Evolutionary conservation across 2,888 invertebrate genomes (phyloP).

Genomic region (Cerastis leucographa): DNA sequence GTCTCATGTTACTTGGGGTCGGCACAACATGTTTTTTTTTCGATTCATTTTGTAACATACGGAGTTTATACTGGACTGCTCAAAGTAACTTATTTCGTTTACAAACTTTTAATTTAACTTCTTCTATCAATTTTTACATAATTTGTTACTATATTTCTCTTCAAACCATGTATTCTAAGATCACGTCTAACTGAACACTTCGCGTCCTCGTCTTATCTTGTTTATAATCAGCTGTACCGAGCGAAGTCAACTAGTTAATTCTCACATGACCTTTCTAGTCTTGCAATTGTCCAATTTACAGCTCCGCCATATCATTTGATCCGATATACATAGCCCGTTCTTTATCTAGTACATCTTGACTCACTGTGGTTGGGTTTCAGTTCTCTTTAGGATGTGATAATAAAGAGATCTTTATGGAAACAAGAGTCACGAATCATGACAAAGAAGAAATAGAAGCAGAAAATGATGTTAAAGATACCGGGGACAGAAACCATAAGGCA

Average conservation of each 20-base stretch:
- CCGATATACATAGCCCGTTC: slow-evolving; percentile 4
- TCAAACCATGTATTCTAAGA: neutral
- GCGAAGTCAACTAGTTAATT: slow-evolving; percentile 57
- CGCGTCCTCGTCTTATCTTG: slow-evolving; percentile 23
- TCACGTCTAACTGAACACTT: neutral
- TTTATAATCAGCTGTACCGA: slow-evolving; percentile 21
- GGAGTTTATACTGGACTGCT: neutral
- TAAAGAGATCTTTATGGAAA: slow-evolving; percentile 8
- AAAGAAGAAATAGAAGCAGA: neutral
- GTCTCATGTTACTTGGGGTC: neutral
- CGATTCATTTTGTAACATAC: neutral
- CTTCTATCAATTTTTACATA: neutral
- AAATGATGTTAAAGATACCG: neutral
- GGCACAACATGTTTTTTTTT: neutral
- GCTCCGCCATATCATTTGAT: slow-evolving; percentile 32
- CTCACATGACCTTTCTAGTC: slow-evolving; percentile 51
- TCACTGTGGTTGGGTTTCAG: slow-evolving; percentile 22
- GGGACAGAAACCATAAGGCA: neutral
- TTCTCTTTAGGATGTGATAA: slow-evolving; percentile 15
- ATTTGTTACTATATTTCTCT: neutral
- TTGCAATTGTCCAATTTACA: slow-evolving; percentile 64
- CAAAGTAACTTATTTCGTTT: neutral
- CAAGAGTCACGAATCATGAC: neutral
- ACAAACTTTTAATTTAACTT: neutral
- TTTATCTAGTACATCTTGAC: slow-evolving; percentile 30